Evolutionary conservation across 1,140 invertebrate species (phyloP).

Genomic region (Lepidostoma basale): DNA sequence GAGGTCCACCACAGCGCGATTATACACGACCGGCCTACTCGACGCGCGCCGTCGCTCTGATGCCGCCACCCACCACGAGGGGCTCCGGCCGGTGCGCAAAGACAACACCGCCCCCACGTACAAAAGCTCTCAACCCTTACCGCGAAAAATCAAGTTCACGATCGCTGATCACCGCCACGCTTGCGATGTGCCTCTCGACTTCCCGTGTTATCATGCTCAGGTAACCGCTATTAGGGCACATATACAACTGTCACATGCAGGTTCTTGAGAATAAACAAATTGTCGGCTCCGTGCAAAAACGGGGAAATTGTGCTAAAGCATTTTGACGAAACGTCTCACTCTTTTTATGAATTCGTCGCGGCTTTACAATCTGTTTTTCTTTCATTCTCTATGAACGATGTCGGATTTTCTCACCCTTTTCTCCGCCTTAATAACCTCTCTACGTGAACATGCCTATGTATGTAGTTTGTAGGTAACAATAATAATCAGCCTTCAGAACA

Average conservation of each 20-base stretch:
- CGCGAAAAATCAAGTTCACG: background rate
- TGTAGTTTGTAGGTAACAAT: conserved; percentile 15
- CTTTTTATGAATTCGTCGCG: background rate
- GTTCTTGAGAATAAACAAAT: background rate
- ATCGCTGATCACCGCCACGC: background rate
- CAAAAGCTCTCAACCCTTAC: background rate
- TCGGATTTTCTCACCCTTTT: conserved; percentile 5
- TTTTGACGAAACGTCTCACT: background rate
- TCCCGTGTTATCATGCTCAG: background rate
- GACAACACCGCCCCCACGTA: background rate
- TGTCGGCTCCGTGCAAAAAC: background rate
- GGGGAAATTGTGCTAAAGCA: too few species aligned
- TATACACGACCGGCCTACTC: too few species aligned
- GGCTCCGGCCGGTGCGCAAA: background rate
- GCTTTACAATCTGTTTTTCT: background rate
- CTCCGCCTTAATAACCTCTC: background rate
- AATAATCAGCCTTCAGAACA: background rate
- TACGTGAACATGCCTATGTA: conserved; percentile 12
- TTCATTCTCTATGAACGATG: background rate
- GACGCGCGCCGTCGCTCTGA: conserved; percentile 40
- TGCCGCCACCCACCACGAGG: conserved; percentile 9
- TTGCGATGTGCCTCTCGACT: background rate
- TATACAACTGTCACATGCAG: background rate
- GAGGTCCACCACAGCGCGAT: too few species aligned
- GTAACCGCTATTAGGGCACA: conserved; percentile 23